Percentiles rank a stretch among this genome's conserved stretches.
These are phyloP conservation scores for Polydrusus cervinus DNA, from an alignment of 2,888 invertebrate genomes.

Conservation along the genomic window DNA sequence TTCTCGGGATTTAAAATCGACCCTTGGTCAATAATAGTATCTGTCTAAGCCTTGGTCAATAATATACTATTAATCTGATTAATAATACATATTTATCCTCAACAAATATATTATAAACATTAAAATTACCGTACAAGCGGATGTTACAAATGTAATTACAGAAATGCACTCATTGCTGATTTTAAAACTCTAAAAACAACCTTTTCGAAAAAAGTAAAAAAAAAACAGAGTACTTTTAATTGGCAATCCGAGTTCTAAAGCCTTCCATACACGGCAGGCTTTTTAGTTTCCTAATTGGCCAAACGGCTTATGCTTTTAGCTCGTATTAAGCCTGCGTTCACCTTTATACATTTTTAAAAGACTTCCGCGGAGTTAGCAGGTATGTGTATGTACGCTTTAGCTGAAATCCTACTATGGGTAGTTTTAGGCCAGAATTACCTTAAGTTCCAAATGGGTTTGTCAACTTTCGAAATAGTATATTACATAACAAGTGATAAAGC, in stretches of 20 bases:
- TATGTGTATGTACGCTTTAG: slow-evolving; percentile 32
- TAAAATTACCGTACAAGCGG: background rate
- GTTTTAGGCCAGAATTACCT: background rate
- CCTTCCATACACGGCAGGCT: slow-evolving; percentile 45
- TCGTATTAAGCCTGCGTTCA: slow-evolving; percentile 69
- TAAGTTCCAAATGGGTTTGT: too few relatives aligned
- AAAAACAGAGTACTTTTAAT: slow-evolving; percentile 32
- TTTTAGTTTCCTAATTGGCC: slow-evolving; percentile 67
- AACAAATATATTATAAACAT: too few relatives aligned
- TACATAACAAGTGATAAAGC: too few relatives aligned
- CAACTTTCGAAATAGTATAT: too few relatives aligned
- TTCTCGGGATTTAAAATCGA: too few relatives aligned
- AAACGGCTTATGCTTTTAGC: slow-evolving; percentile 73
- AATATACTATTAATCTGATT: too few relatives aligned
- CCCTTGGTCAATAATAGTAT: too few relatives aligned
- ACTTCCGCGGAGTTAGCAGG: slow-evolving; percentile 53
- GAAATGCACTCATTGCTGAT: too few relatives aligned
- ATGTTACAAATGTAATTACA: background rate
- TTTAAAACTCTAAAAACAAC: slow-evolving; percentile 13
- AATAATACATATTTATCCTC: too few relatives aligned
- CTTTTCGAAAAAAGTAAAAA: background rate
- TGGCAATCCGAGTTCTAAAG: slow-evolving; percentile 23
- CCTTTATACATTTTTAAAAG: slow-evolving; percentile 72
- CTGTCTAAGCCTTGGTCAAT: too few relatives aligned
- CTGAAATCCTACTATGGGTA: slow-evolving; percentile 32